phyloP scores from a whole-genome alignment of 2,797 vertebrate genomes.

The Coluber constrictor region DNA sequence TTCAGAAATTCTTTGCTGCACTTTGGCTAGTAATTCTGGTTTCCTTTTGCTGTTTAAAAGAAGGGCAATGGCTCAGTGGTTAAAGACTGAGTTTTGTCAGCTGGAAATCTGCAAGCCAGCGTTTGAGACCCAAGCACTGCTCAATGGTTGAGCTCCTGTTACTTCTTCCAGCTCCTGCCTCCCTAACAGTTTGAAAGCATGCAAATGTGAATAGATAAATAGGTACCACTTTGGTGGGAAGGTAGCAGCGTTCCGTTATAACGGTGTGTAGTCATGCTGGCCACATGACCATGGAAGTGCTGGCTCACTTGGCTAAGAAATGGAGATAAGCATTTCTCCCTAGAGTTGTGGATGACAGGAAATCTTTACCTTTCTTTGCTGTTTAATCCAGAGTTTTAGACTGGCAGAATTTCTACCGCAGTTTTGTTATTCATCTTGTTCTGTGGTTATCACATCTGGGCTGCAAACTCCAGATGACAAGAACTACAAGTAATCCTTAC shows the following conservation, averaged over 20 bases:
- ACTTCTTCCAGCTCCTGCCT: neutral
- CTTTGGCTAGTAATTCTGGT: constrained; percentile 41
- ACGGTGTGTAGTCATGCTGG: accelerated
- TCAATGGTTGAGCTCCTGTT: neutral
- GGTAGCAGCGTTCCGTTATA: neutral
- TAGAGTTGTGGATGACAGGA: neutral
- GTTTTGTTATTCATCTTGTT: neutral
- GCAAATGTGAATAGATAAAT: neutral
- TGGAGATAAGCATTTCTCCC: neutral
- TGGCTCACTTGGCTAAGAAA: neutral
- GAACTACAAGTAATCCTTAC: neutral
- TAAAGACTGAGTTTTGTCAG: neutral
- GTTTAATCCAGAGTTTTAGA: constrained; percentile 13
- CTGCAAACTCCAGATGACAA: neutral
- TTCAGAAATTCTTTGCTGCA: constrained; percentile 38
- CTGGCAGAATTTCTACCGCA: neutral
- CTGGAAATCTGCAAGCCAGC: neutral
- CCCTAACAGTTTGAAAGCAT: neutral
- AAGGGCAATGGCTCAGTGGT: neutral
- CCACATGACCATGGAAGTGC: neutral
- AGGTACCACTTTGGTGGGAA: neutral
- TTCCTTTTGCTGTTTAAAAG: constrained; percentile 21
- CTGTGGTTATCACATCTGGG: neutral
- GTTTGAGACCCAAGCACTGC: neutral
- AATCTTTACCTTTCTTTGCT: neutral